phyloP scores from a whole-genome alignment of 2,888 invertebrate genomes.

The Polyommatus icarus region DNA sequence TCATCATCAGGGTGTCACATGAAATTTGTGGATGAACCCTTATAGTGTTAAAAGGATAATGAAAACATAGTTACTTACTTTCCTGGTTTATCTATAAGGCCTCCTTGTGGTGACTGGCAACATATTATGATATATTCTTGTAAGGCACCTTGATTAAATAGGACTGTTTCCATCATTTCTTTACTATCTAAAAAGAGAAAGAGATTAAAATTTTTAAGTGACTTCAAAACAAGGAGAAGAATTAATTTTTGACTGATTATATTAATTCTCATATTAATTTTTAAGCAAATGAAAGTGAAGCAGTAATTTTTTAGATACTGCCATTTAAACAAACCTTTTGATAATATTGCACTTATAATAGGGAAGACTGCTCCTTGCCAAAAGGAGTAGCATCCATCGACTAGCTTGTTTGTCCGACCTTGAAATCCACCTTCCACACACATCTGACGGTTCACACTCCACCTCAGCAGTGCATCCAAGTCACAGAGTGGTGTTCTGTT shows the following conservation, averaged over 20 bases:
- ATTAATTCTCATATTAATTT: too few relatives aligned
- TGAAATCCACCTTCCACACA: constrained; percentile 97
- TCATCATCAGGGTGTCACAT: neutral
- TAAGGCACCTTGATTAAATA: constrained; percentile 92
- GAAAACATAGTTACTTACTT: constrained; percentile 83
- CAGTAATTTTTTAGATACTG: neutral
- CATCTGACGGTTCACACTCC: constrained; percentile 96
- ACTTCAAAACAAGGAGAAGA: too few relatives aligned
- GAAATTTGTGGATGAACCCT: too few relatives aligned
- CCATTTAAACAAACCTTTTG: constrained; percentile 59
- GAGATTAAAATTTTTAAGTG: constrained; percentile 33
- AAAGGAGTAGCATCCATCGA: constrained; percentile 99
- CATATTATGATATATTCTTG: constrained; percentile 97
- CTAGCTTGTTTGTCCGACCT: constrained; percentile 98
- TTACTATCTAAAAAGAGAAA: constrained; percentile 63
- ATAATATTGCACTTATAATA: constrained; percentile 88
- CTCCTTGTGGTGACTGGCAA: constrained; percentile 93
- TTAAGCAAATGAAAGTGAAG: too few relatives aligned
- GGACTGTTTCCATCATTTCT: constrained; percentile 77
- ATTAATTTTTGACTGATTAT: too few relatives aligned
- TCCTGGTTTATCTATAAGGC: constrained; percentile 97
- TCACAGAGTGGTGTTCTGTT: constrained; percentile 88
- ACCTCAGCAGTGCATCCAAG: constrained; percentile 87
- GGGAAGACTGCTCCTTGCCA: constrained; percentile 98
- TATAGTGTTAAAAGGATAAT: neutral